These are phyloP conservation scores for Notechis scutatus DNA, from an alignment of 2,113 vertebrate species.

Conservation along the genomic window DNA sequence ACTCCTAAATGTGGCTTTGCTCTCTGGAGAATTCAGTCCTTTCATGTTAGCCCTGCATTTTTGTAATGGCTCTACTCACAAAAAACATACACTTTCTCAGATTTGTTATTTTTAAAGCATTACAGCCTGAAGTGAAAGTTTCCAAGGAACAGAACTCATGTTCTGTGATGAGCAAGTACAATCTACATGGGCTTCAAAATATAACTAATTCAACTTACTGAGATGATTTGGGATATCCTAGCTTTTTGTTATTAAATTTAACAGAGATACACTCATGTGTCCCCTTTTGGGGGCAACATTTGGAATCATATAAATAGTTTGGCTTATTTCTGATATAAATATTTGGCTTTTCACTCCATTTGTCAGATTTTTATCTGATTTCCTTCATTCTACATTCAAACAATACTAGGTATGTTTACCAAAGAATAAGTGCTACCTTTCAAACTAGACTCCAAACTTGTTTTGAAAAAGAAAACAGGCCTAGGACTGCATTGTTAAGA, in stretches of 20 bases:
- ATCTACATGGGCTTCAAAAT: constrained; percentile 34
- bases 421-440: background rate
- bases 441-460: background rate
- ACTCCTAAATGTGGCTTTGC: background rate
- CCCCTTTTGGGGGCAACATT: background rate
- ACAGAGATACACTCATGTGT: background rate
- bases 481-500: background rate
- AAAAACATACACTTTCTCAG: constrained; percentile 4
- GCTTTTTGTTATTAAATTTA: background rate
- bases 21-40: background rate
- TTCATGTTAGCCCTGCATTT: background rate
- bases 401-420: background rate
- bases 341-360: background rate
- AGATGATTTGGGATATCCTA: constrained; percentile 22
- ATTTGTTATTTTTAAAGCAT: background rate
- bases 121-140: background rate
- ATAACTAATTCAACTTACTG: constrained; percentile 38
- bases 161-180: constrained; percentile 11
- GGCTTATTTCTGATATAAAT: background rate
- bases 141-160: constrained; percentile 7
- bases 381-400: background rate
- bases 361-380: background rate
- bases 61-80: background rate
- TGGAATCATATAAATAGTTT: background rate
- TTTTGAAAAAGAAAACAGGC: background rate